These are phyloP conservation scores for Lepidonotus clava DNA, from an alignment of 2,888 invertebrate genomes.

Conservation along the genomic window DNA sequence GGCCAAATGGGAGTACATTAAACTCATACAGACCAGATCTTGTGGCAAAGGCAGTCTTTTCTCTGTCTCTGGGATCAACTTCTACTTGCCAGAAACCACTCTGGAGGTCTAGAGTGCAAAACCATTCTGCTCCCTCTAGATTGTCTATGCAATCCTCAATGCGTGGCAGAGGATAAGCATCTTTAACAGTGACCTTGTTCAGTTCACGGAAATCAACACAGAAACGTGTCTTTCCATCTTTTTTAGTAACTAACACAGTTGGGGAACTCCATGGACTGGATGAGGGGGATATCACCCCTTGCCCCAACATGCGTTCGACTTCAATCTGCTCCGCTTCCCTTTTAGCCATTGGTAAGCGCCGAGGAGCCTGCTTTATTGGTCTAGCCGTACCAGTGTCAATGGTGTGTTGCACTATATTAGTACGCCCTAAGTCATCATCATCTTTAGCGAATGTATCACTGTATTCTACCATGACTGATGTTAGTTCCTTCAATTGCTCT, in stretches of 20 bases:
- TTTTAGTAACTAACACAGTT: not conserved
- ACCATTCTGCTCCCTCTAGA: not conserved
- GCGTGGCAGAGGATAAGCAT: not conserved
- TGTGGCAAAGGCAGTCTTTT: conserved; percentile 17
- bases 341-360: not conserved
- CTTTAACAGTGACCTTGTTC: not conserved
- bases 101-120: not conserved
- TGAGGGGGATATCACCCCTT: not conserved
- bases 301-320: not conserved
- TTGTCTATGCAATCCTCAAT: conserved; percentile 17
- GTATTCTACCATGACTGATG: too few relatives aligned
- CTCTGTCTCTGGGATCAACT: not conserved
- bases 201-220: conserved; percentile 18
- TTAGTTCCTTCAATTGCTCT: too few relatives aligned
- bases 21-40: conserved; percentile 23
- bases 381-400: too few relatives aligned
- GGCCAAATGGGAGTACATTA: not conserved
- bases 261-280: not conserved
- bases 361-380: not conserved
- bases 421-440: too few relatives aligned
- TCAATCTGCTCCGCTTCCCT: not conserved
- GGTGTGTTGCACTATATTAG: too few relatives aligned
- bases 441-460: too few relatives aligned
- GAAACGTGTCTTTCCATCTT: not conserved
- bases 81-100: not conserved